A percentile compares a stretch with the other conserved stretches of the same genome.
These are phyloP conservation scores for Mimachlamys varia DNA, from an alignment of 2,888 invertebrate genomes.

Conservation along the genomic window DNA sequence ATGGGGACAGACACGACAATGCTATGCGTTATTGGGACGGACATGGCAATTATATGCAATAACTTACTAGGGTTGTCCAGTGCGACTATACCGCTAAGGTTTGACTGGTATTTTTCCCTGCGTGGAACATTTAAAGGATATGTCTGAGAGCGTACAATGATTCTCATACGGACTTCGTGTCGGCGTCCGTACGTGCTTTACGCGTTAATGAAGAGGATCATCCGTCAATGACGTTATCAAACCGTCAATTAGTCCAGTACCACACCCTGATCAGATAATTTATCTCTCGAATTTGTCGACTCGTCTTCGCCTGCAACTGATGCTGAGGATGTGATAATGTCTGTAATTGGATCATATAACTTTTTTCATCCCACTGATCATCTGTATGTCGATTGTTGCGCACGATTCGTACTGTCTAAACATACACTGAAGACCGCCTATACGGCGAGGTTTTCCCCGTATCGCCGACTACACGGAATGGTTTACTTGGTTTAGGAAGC, in stretches of 20 bases:
- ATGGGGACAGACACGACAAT: too few species aligned
- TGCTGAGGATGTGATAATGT: neutral
- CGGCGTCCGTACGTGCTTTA: neutral
- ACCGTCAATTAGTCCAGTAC: neutral
- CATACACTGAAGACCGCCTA: neutral
- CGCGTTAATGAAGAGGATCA: neutral
- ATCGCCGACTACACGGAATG: neutral
- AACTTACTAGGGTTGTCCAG: too few species aligned
- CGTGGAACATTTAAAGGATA: neutral
- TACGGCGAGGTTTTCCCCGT: neutral
- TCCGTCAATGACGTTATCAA: neutral
- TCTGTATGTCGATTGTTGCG: neutral
- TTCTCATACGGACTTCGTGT: neutral
- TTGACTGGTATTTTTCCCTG: too few species aligned
- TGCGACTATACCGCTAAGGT: too few species aligned
- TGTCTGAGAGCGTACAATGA: neutral
- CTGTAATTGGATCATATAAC: neutral
- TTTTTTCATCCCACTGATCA: neutral
- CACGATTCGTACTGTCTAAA: neutral
- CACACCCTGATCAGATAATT: neutral
- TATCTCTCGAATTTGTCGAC: conserved; percentile 1
- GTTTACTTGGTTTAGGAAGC: neutral
- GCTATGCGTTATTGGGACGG: too few species aligned
- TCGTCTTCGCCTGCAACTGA: neutral
- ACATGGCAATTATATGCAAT: too few species aligned